Evolutionary conservation across 1,140 invertebrate genomes (phyloP).

Genomic region (Dreissena rostriformis): DNA sequence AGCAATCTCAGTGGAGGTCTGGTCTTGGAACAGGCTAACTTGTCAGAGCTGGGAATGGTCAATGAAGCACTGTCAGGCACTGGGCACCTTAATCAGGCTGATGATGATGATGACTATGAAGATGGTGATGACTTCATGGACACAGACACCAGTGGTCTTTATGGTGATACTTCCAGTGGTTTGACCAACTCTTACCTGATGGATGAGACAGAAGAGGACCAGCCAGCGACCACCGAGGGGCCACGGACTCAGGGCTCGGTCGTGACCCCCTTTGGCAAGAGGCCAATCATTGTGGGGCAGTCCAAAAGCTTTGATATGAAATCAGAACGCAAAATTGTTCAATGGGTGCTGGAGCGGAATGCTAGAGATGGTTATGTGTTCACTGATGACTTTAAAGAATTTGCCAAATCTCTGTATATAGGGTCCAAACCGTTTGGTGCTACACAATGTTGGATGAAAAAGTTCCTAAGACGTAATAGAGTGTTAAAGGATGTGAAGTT

Average conservation of each 20-base stretch:
- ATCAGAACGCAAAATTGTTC: constrained; percentile 49
- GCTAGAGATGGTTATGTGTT: constrained; percentile 54
- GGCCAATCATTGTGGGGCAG: constrained; percentile 51
- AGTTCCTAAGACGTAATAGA: constrained; percentile 47
- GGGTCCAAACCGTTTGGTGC: constrained; percentile 51
- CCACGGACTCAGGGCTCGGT: constrained; percentile 16
- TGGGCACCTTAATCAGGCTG: constrained; percentile 30
- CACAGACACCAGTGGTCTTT: not conserved
- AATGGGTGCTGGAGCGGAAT: constrained; percentile 46
- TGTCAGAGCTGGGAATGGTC: constrained; percentile 31
- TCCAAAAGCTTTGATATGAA: constrained; percentile 52
- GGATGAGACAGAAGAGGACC: not conserved
- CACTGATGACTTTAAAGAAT: constrained; percentile 57
- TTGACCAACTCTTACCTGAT: not conserved
- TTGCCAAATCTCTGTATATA: constrained; percentile 42
- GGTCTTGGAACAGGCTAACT: constrained; percentile 26
- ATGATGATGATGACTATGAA: constrained; percentile 23
- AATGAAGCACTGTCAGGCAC: constrained; percentile 32
- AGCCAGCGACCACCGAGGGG: not conserved
- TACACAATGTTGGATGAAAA: constrained; percentile 55
- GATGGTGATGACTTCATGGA: not conserved
- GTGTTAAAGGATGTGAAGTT: constrained; percentile 51
- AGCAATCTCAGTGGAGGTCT: constrained; percentile 7
- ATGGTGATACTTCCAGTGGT: not conserved
- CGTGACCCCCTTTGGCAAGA: constrained; percentile 48